Base-by-base conservation (phyloP, 2,888 invertebrate genomes). In the Amaurobius ferox region DNA sequence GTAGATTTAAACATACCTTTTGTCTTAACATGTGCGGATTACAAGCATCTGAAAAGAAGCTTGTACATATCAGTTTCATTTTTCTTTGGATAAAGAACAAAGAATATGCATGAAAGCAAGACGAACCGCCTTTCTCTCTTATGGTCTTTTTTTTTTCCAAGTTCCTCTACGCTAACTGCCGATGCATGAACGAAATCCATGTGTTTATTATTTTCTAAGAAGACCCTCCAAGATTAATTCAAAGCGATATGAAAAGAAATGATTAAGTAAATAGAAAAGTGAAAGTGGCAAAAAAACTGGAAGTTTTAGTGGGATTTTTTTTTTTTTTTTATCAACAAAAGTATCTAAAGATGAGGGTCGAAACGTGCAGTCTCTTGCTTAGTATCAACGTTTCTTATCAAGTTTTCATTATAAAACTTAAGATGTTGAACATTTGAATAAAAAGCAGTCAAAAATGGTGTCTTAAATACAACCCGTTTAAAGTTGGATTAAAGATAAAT, bases 101-200 rank as follows among this genome's bases (percentile, higher is more conserved):
- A 44, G 44, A 7, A 44, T 2, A 44, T 16, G 44, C 44, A 44
- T 2, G 44, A 44, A 44, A 16, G 44, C 44, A 16, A 44, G 16
- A 44, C 44, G 44, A 35, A n/a, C n/a, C n/a, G n/a, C n/a, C n/a
- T n/a, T n/a, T n/a, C n/a, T n/a, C n/a, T n/a, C n/a, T n/a, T n/a
- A n/a, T 16, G 64, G 13, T 29, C 9, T 29, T 28, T 64, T 29
- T 64, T 64, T 19, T 19, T 30, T 6, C 1, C 61, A 61, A n/a
- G 29, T 64, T 64, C 29, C 64, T 29, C 29, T 29, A 29, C 64
- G 30, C 28, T 29, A 64, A 16, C 19, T 2, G 64, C 29, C 1
- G 64, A 30, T 64, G 64, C 64, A 64, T 64, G 64, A 64, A 28
- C 19, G 29, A n/a, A 64, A 11, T 44, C 44, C 2, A 11, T 7